Base-by-base conservation (phyloP, 2,797 vertebrate genomes). In the Bradypus variegatus region DNA sequence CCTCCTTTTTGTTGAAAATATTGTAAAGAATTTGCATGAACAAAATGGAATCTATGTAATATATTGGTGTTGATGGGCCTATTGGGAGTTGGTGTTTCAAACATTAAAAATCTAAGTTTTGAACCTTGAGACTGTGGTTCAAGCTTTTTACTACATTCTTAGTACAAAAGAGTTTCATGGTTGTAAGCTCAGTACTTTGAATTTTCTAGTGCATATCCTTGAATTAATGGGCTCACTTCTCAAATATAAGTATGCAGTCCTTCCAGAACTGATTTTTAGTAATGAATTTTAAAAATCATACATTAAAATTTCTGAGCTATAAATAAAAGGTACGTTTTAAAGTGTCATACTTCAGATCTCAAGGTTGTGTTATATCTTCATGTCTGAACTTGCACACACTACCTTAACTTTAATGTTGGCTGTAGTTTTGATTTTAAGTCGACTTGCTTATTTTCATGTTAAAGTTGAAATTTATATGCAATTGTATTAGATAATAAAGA, bases 31-130 rank as follows among this genome's bases (percentile, higher is more conserved):
- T 95, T 93, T 94, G 10, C 73, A 72, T 90, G 77, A 93, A 94
- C 94, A 91, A 96, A 97, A 93, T 89, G 53, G 78, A 90, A 60
- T 95, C 91, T 86, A 55, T 58, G 91, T 91, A 93, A 88, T 86
- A 45, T 36, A 27, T 15, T 77, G 88, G 58, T 92, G 41, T 90
- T 91, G 80, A 95, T 94, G 94, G 62, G 89, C 62, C 93, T 94
- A 50, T 77, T 64, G 45, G 89, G 50, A 80, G 64, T 89, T 80
- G 3, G 15, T 29, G 9, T 70, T 94, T 88, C 73, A 72, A 77
- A 95, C 88, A 91, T 94, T 64, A 95, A 93, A 97, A 69, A 41
- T 90, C 69, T 70, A 89, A 19, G 38, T 69, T 95, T 96, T 95
- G 78, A 89, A 90, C 86, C 94, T 77, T 69, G 78, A 95, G 82